These are phyloP conservation scores for Bugula neritina DNA, from an alignment of 2,888 invertebrate genomes.

Conservation along the genomic window DNA sequence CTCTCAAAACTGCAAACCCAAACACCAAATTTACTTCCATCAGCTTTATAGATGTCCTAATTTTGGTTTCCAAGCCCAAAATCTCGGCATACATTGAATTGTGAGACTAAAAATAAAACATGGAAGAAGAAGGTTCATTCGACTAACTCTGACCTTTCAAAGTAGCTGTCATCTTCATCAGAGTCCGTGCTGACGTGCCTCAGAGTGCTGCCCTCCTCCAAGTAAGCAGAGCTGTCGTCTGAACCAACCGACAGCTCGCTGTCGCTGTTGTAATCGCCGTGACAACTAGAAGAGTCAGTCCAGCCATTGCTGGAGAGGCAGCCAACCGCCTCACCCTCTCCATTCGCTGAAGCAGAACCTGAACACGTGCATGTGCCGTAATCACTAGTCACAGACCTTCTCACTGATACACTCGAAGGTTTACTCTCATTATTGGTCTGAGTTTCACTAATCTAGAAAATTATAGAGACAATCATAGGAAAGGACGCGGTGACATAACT, in stretches of 20 bases:
- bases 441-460: neutral
- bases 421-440: neutral
- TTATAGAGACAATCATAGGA: neutral
- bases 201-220: neutral
- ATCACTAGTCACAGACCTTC: constrained; percentile 23
- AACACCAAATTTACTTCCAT: too few relatives aligned
- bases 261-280: constrained; percentile 28
- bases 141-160: neutral
- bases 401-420: neutral
- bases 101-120: too few relatives aligned
- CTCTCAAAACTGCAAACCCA: too few relatives aligned
- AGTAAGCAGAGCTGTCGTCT: neutral
- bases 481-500: too few relatives aligned
- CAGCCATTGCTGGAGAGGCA: neutral
- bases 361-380: constrained; percentile 28
- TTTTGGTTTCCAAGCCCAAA: too few relatives aligned
- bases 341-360: neutral
- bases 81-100: too few relatives aligned
- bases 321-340: neutral
- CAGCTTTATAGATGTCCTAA: too few relatives aligned
- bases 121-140: too few relatives aligned
- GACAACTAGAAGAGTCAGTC: constrained; percentile 27
- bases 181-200: constrained; percentile 12
- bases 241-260: constrained; percentile 16
- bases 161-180: constrained; percentile 27